These are phyloP conservation scores for Enteromius fasciolatus DNA, from an alignment of 2,797 vertebrate genomes.

Conservation along the genomic window DNA sequence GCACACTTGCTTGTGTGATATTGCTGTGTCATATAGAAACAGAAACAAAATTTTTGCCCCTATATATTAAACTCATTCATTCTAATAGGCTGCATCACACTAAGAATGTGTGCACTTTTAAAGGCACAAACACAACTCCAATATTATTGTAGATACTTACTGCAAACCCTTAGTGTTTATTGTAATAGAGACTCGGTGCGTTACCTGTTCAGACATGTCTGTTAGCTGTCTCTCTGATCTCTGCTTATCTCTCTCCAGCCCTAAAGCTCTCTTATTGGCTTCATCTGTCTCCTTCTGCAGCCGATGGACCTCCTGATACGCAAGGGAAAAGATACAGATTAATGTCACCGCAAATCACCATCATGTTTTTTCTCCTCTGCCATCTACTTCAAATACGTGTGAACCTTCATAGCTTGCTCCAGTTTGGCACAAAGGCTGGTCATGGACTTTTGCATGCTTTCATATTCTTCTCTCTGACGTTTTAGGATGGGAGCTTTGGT, in stretches of 20 bases:
- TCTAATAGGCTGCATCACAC: background rate
- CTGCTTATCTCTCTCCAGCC: slow-evolving; percentile 86
- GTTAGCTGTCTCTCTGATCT: slow-evolving; percentile 85
- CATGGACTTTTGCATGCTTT: slow-evolving; percentile 90
- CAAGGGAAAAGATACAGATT: slow-evolving; percentile 29
- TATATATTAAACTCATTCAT: background rate
- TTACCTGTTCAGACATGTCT: slow-evolving; percentile 91
- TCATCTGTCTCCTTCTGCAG: slow-evolving; percentile 89
- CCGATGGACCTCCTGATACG: slow-evolving; percentile 87
- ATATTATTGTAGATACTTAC: background rate
- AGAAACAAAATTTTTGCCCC: background rate
- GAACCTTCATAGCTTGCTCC: slow-evolving; percentile 91
- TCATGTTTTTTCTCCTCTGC: background rate
- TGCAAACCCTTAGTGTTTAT: background rate
- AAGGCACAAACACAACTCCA: background rate
- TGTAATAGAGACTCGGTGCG: background rate
- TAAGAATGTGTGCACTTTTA: background rate
- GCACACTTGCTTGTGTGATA: background rate
- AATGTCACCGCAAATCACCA: background rate
- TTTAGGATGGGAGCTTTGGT: slow-evolving; percentile 91
- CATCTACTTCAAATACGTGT: background rate
- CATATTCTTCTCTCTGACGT: slow-evolving; percentile 92
- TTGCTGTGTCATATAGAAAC: background rate
- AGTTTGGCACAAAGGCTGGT: slow-evolving; percentile 90
- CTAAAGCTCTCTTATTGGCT: slow-evolving; percentile 82